These are phyloP conservation scores for Leptinotarsa undecemlineata DNA, from an alignment of 1,140 invertebrate genomes.

Conservation along the genomic window DNA sequence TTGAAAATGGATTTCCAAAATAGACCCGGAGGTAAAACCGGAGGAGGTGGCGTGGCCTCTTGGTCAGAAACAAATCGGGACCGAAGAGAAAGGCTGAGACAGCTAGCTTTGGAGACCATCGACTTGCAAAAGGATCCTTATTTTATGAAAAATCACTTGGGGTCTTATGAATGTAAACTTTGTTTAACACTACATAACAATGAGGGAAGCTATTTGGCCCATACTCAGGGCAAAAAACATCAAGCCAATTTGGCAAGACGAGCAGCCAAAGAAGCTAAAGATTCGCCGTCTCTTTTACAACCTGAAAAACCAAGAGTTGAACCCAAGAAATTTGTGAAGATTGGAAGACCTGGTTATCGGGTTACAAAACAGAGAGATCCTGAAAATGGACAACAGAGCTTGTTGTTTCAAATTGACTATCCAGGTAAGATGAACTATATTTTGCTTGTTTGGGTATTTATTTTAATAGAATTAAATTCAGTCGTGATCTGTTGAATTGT, in stretches of 20 bases:
- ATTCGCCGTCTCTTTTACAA: constrained; percentile 86
- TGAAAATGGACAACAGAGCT: constrained; percentile 92
- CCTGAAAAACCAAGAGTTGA: constrained; percentile 95
- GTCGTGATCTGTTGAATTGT: no score
- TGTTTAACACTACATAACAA: constrained; percentile 99
- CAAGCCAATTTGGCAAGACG: constrained; percentile 97
- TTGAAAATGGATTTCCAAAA: constrained; percentile 93
- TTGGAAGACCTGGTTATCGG: constrained; percentile 97
- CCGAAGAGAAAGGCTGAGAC: constrained; percentile 90
- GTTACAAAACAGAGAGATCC: constrained; percentile 98
- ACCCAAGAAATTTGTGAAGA: constrained; percentile 99
- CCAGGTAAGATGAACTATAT: constrained; percentile 63
- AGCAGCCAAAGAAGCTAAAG: constrained; percentile 98
- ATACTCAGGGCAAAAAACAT: constrained; percentile 99
- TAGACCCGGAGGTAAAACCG: constrained; percentile 97
- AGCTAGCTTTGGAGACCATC: constrained; percentile 97
- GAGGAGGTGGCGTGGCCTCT: constrained; percentile 96
- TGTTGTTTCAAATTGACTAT: constrained; percentile 97
- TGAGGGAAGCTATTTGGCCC: constrained; percentile 98
- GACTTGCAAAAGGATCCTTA: constrained; percentile 99
- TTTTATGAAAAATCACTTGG: constrained; percentile 99
- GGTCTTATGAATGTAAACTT: constrained; percentile 98
- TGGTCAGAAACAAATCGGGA: constrained; percentile 98
- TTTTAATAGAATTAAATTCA: no score
- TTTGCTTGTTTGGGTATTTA: no score